phyloP scores from a whole-genome alignment of 2,888 invertebrate genomes.

The Leptinotarsa rubiginosa region DNA sequence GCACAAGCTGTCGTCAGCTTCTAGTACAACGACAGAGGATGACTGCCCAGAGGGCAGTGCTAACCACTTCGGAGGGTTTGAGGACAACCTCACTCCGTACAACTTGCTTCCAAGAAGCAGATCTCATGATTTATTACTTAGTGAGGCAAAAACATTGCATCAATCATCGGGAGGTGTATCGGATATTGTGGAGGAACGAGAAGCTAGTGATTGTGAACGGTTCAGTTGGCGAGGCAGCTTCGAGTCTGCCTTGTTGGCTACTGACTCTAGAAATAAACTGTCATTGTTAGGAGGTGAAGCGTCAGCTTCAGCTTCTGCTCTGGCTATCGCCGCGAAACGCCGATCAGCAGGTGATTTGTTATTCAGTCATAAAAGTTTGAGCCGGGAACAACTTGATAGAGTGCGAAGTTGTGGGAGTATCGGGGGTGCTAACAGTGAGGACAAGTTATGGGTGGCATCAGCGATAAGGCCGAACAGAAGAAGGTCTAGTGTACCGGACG shows the following conservation, averaged over 20 bases:
- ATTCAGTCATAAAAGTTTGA: conserved; percentile 83
- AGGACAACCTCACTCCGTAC: conserved; percentile 66
- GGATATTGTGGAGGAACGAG: conserved; percentile 74
- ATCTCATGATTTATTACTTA: conserved; percentile 83
- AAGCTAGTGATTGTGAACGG: conserved; percentile 88
- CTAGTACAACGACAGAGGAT: conserved; percentile 76
- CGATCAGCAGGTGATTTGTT: conserved; percentile 86
- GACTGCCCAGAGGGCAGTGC: conserved; percentile 75
- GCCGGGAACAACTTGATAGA: conserved; percentile 79
- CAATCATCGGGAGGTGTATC: conserved; percentile 69
- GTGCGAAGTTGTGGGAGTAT: conserved; percentile 87
- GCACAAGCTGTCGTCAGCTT: conserved; percentile 72
- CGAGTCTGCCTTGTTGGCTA: conserved; percentile 89
- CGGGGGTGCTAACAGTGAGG: conserved; percentile 73
- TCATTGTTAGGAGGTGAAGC: conserved; percentile 74
- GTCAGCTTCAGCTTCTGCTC: conserved; percentile 74
- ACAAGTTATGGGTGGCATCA: conserved; percentile 64
- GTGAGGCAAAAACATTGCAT: conserved; percentile 68
- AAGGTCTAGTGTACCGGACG: conserved; percentile 73
- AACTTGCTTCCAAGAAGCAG: conserved; percentile 80
- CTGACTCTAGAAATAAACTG: conserved; percentile 85
- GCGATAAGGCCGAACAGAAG: conserved; percentile 62
- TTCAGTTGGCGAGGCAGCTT: conserved; percentile 94
- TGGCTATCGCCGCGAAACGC: conserved; percentile 79
- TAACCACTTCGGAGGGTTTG: conserved; percentile 63